These are phyloP conservation scores for Drosophila merina DNA, from an alignment of 2,888 invertebrate species.

Conservation along the genomic window DNA sequence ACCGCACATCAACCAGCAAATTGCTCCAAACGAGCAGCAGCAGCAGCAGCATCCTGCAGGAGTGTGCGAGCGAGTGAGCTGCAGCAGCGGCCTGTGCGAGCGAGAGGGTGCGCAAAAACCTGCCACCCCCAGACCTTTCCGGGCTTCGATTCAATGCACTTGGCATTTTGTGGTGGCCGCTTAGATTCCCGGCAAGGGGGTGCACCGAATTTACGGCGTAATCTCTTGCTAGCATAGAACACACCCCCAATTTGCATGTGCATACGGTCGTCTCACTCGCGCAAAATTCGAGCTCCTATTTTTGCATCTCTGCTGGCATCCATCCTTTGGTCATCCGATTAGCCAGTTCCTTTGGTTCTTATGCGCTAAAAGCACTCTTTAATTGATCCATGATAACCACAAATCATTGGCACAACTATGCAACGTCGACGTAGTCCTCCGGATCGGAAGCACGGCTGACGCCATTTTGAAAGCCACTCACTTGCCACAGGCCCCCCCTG, in stretches of 20 bases:
- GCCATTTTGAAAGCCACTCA: slow-evolving; percentile 27
- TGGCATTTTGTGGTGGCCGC: slow-evolving; percentile 33
- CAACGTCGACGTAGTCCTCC: slow-evolving; percentile 17
- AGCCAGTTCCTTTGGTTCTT: slow-evolving; percentile 24
- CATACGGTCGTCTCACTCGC: slow-evolving; percentile 71
- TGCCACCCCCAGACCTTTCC: slow-evolving; percentile 6
- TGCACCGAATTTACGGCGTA: slow-evolving; percentile 28
- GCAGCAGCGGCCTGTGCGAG: slow-evolving; percentile 18
- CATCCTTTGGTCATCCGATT: slow-evolving; percentile 23
- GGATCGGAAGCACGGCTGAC: neutral
- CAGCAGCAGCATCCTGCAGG: slow-evolving; percentile 20
- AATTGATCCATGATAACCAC: slow-evolving; percentile 65
- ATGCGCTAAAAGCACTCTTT: slow-evolving; percentile 34
- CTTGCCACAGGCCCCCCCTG: neutral
- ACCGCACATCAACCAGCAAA: slow-evolving; percentile 81
- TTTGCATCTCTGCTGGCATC: slow-evolving; percentile 53
- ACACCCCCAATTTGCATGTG: slow-evolving; percentile 68
- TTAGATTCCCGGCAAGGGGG: slow-evolving; percentile 30
- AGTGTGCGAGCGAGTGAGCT: slow-evolving; percentile 28
- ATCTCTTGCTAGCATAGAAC: slow-evolving; percentile 36
- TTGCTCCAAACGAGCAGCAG: slow-evolving; percentile 68
- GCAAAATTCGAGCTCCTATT: slow-evolving; percentile 16
- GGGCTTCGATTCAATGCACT: slow-evolving; percentile 24
- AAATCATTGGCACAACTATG: slow-evolving; percentile 58
- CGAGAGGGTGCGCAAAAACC: slow-evolving; percentile 13